Evolutionary conservation across 1,140 invertebrate genomes (phyloP).

Genomic region (Pantala flavescens): DNA sequence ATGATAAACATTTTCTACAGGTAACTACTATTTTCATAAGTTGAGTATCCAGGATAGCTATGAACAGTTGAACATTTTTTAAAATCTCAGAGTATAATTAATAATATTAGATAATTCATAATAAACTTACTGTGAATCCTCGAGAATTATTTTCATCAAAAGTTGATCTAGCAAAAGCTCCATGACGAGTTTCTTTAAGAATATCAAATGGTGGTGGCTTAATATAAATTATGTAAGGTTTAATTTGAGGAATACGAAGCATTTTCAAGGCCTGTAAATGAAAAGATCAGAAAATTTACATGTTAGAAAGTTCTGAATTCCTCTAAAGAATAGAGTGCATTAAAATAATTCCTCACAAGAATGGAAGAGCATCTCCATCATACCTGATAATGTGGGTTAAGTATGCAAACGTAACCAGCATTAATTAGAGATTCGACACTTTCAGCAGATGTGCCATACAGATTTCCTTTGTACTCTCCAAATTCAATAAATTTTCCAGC

Average conservation of each 20-base stretch:
- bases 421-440: conserved; percentile 80
- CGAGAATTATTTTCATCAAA: conserved; percentile 81
- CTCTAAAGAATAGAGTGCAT: background rate
- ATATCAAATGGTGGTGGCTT: conserved; percentile 79
- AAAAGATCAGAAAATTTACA: conserved; percentile 17
- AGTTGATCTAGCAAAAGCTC: conserved; percentile 71
- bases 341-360: no score
- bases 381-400: conserved; percentile 84
- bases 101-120: no score
- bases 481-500: conserved; percentile 89
- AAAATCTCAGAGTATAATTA: no score
- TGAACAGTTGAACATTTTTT: no score
- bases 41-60: no score
- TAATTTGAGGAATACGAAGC: conserved; percentile 77
- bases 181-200: conserved; percentile 70
- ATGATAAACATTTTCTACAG: no score
- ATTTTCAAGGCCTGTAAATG: conserved; percentile 77
- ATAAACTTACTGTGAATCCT: conserved; percentile 73
- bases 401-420: conserved; percentile 79
- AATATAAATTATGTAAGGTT: conserved; percentile 91
- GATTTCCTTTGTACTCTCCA: conserved; percentile 93
- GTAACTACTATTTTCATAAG: no score
- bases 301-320: background rate
- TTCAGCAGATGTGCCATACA: conserved; percentile 89
- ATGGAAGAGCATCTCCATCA: background rate